phyloP scores from a whole-genome alignment of 2,113 vertebrate species.

The Tragelaphus imberbis region DNA sequence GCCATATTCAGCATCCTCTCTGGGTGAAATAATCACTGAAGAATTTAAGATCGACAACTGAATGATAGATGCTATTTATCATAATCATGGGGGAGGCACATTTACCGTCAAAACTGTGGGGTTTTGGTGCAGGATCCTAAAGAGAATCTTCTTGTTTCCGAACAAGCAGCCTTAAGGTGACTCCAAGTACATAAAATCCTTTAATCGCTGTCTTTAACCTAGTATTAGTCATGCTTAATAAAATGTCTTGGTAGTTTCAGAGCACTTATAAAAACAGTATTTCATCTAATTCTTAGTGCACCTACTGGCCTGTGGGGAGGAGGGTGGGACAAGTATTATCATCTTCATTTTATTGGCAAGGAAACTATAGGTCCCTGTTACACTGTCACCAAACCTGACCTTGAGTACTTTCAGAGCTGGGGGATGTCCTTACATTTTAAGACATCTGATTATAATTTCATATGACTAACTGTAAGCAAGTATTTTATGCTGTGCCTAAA shows the following conservation, averaged over 20 bases:
- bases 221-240: conserved; percentile 62
- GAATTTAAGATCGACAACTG: not conserved
- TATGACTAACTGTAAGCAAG: not conserved
- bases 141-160: not conserved
- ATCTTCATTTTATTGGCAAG: not conserved
- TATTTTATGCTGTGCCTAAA: not conserved
- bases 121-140: not conserved
- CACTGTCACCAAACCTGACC: not conserved
- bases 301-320: not conserved
- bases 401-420: not conserved
- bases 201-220: not conserved
- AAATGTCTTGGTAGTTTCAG: conserved; percentile 83
- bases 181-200: not conserved
- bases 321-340: not conserved
- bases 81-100: not conserved
- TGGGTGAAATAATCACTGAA: not conserved
- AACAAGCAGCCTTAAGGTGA: not conserved
- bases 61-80: not conserved
- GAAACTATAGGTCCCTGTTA: not conserved
- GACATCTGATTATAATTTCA: not conserved
- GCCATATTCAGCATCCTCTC: not conserved
- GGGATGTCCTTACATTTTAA: not conserved
- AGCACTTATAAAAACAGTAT: conserved; percentile 82
- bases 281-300: conserved; percentile 71
- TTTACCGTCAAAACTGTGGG: not conserved